These are phyloP conservation scores for Gasteruption jaculator DNA, from an alignment of 2,888 invertebrate genomes.

Conservation along the genomic window DNA sequence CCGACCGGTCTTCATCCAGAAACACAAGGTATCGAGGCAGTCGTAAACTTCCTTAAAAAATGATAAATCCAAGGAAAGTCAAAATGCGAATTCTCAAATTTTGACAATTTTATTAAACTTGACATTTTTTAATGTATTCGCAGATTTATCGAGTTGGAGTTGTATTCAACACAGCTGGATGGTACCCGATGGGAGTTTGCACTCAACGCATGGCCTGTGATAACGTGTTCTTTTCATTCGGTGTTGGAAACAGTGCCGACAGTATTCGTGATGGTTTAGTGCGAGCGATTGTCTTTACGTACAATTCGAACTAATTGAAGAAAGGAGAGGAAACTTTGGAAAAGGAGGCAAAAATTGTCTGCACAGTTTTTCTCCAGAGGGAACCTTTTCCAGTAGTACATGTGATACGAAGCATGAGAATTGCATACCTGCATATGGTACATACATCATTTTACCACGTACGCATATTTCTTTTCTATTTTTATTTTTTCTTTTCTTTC, in stretches of 20 bases:
- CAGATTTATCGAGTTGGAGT: conserved; percentile 78
- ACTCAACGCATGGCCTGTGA: conserved; percentile 65
- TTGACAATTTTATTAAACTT: conserved; percentile 1
- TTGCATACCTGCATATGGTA: too few species aligned
- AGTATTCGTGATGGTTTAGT: conserved; percentile 74
- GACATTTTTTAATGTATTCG: conserved; percentile 12
- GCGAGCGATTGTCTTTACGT: conserved; percentile 71
- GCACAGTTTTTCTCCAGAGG: too few species aligned
- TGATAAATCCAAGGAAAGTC: neutral
- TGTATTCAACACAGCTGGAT: conserved; percentile 76
- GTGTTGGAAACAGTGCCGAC: conserved; percentile 67
- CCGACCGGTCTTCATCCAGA: conserved; percentile 72
- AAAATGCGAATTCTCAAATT: conserved; percentile 11
- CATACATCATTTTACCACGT: too few species aligned
- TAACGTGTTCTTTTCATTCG: conserved; percentile 72
- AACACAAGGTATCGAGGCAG: conserved; percentile 58
- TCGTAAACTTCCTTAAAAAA: conserved; percentile 25
- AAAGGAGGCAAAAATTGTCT: too few species aligned
- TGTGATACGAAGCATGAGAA: too few species aligned
- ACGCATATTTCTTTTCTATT: too few species aligned
- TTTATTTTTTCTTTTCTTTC: too few species aligned
- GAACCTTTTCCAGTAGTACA: too few species aligned
- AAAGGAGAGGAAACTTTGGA: too few species aligned
- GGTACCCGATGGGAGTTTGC: conserved; percentile 77
- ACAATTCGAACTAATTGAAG: too few species aligned